Conservation (phyloP, 2,888 invertebrate species). For the Pachycephus smyrnensis region DNA sequence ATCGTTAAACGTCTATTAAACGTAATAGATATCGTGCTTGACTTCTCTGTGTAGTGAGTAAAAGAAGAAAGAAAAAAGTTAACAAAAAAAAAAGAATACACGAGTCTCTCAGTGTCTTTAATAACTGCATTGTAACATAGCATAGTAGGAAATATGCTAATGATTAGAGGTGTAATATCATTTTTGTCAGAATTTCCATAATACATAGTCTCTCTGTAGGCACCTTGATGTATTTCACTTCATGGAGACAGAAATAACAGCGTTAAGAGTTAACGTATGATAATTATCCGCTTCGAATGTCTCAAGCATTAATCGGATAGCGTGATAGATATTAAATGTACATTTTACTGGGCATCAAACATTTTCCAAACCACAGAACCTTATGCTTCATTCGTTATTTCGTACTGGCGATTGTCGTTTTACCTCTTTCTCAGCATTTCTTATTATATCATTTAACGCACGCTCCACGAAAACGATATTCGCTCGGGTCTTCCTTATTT, state of each 20-base stretch:
- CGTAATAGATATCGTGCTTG: constrained; percentile 30
- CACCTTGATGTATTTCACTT: background rate
- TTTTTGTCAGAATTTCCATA: constrained; percentile 34
- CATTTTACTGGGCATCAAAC: background rate
- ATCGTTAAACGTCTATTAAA: constrained; percentile 40
- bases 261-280: background rate
- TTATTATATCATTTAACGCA: background rate
- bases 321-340: background rate
- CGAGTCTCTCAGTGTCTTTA: constrained; percentile 43
- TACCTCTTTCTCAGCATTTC: background rate
- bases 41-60: constrained; percentile 31
- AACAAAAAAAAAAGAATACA: constrained; percentile 12
- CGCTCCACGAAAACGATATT: background rate
- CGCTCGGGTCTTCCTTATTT: background rate
- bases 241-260: background rate
- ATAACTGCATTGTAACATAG: constrained; percentile 61
- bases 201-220: background rate
- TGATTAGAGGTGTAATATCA: constrained; percentile 30
- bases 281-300: background rate
- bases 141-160: constrained; percentile 44
- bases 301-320: background rate
- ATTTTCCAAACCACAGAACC: background rate
- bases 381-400: background rate
- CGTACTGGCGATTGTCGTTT: background rate
- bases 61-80: constrained; percentile 14